Conservation (phyloP, 1,140 invertebrate genomes). For the Lasioglossum albipes region DNA sequence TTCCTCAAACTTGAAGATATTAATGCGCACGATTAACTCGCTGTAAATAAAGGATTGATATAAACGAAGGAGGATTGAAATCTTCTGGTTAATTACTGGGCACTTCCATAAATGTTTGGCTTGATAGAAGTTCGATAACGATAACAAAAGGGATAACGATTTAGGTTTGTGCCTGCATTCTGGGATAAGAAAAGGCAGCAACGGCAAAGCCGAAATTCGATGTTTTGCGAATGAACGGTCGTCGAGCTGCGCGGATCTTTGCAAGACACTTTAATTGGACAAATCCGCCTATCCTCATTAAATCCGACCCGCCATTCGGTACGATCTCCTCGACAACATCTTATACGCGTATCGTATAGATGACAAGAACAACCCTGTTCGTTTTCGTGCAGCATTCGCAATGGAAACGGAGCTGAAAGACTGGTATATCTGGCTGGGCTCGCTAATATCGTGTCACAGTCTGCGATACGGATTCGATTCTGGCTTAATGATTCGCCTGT, state of each 20-base stretch:
- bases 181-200: slow-evolving; percentile 74
- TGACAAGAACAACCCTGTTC: slow-evolving; percentile 36
- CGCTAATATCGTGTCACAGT: not conserved
- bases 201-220: slow-evolving; percentile 71
- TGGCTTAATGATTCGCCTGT: not conserved
- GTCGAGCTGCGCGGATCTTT: slow-evolving; percentile 76
- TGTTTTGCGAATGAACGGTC: slow-evolving; percentile 76
- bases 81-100: slow-evolving; percentile 6
- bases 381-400: slow-evolving; percentile 35
- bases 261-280: slow-evolving; percentile 82
- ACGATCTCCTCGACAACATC: slow-evolving; percentile 37
- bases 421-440: slow-evolving; percentile 15
- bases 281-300: slow-evolving; percentile 82
- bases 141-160: slow-evolving; percentile 60
- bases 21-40: too few species aligned
- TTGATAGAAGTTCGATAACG: slow-evolving; percentile 52
- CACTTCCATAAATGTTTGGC: slow-evolving; percentile 11
- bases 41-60: too few species aligned
- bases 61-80: not conserved
- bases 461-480: slow-evolving; percentile 10
- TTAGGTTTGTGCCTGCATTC: slow-evolving; percentile 37
- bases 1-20: too few species aligned
- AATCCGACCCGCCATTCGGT: slow-evolving; percentile 71
- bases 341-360: slow-evolving; percentile 44
- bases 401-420: slow-evolving; percentile 41